Evolutionary conservation across 2,113 vertebrate species (phyloP).

Genomic region (Saguinus midas): DNA sequence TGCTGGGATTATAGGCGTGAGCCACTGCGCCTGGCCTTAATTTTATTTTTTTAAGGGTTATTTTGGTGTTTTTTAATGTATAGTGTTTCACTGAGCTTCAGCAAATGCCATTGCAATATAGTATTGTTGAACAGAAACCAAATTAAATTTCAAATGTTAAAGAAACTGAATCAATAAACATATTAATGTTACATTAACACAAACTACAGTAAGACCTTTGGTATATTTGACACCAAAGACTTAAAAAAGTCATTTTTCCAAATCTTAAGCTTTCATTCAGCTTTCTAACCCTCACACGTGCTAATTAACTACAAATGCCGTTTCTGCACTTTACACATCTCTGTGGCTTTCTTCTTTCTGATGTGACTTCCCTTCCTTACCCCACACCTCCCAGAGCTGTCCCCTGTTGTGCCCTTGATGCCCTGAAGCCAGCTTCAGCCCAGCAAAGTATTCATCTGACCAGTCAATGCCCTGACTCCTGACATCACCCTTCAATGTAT

Average conservation of each 20-base stretch:
- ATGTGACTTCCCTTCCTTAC: no score
- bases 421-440: background rate
- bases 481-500: background rate
- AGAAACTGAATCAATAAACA: constrained; percentile 10
- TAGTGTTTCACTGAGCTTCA: constrained; percentile 50
- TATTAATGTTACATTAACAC: background rate
- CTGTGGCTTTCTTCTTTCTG: background rate
- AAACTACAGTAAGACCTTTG: background rate
- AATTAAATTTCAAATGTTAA: constrained; percentile 47
- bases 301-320: background rate
- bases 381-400: background rate
- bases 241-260: background rate
- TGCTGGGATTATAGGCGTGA: no score
- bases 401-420: background rate
- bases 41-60: constrained; percentile 61
- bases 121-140: constrained; percentile 67
- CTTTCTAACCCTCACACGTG: background rate
- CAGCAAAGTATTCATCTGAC: background rate
- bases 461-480: background rate
- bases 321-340: background rate
- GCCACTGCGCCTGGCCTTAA: background rate
- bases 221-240: background rate
- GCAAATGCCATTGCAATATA: constrained; percentile 37
- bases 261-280: background rate
- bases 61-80: constrained; percentile 51